Evolutionary conservation across 2,113 vertebrate genomes (phyloP), one percentile per base, ranked within the genome.

Genomic region (Scartelaos histophorus): DNA sequence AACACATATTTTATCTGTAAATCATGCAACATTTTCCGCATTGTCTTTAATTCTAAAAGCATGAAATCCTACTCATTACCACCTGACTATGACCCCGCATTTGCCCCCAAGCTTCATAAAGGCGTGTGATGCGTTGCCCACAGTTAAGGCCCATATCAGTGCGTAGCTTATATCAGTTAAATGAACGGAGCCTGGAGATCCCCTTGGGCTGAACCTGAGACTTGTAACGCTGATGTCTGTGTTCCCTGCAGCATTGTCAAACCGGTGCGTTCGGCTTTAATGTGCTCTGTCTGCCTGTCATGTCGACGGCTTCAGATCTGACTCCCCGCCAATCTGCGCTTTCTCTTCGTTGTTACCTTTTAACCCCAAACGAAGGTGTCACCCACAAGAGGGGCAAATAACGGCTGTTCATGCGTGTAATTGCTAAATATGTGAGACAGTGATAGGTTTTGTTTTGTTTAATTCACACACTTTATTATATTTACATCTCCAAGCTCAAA

Each of bases 241-340:
- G 75, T 67, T 80, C 83, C 89, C 85, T 86, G 70, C 53, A 88
- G 89, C 79, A 34, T 77, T 84, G 86, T 84, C 82, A 82, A 79
- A 86, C 82, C 83, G 82, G 80, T 82, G 73, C 80, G 81, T 65
- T 70, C 73, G 78, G 78, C 81, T 91, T 89, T 88, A 82, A 91
- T 88, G 85, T 76, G 53, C 78, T 79, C 4, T 87, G 85, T 83
- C 89, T 79, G 79, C 69, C 80, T 85, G 86, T 88, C 86, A 87
- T 86, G 85, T 90, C 85, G 61, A 75, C 82, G 64, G 62, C 70
- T 73, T 38, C 46, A n/a, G 57, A 72, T 67, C 76, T 65, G 43
- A 74, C 77, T 69, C 49, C 75, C 79, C 66, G 66, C 75, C 61
- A n/a, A 57, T 71, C 71, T 13, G 66, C 61, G 66, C 57, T 70